Conservation (phyloP, 2,888 invertebrate species). For the Lymantria dispar region DNA sequence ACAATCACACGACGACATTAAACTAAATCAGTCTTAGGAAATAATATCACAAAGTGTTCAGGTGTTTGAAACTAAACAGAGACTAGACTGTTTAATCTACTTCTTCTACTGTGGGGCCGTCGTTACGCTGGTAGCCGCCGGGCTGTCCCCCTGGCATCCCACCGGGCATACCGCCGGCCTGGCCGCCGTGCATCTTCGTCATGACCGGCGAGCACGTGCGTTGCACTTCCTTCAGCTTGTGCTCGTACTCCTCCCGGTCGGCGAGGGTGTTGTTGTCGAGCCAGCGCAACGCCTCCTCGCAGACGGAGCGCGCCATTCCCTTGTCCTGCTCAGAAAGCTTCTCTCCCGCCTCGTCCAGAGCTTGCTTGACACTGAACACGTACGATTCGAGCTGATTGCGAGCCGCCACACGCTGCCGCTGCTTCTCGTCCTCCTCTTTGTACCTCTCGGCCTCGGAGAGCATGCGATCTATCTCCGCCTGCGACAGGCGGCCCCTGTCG, state of each 20-base stretch:
- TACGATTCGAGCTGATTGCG: conserved; percentile 89
- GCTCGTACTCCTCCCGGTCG: conserved; percentile 85
- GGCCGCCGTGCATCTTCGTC: conserved; percentile 81
- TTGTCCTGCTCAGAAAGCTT: conserved; percentile 86
- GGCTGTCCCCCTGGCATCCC: conserved; percentile 1
- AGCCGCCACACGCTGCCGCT: conserved; percentile 85
- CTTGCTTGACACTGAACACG: conserved; percentile 86
- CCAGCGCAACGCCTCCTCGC: conserved; percentile 86
- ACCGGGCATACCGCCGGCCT: conserved; percentile 10
- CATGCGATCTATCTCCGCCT: conserved; percentile 92
- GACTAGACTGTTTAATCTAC: conserved; percentile 3
- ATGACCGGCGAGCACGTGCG: conserved; percentile 81
- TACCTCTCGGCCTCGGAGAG: conserved; percentile 88
- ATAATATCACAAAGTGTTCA: not conserved
- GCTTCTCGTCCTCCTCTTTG: conserved; percentile 87
- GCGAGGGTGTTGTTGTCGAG: conserved; percentile 86
- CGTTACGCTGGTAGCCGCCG: conserved; percentile 20
- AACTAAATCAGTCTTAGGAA: conserved; percentile 6
- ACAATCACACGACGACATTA: not conserved
- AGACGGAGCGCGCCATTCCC: conserved; percentile 65
- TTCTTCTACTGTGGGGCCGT: conserved; percentile 44
- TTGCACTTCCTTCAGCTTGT: conserved; percentile 83
- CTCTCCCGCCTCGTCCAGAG: conserved; percentile 83
- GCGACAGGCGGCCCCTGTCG: conserved; percentile 90
- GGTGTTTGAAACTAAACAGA: not conserved